Percentiles rank a stretch among this genome's conserved stretches.
Conservation (phyloP, 23 tunicate species). For the Clavelina lepadiformis region DNA sequence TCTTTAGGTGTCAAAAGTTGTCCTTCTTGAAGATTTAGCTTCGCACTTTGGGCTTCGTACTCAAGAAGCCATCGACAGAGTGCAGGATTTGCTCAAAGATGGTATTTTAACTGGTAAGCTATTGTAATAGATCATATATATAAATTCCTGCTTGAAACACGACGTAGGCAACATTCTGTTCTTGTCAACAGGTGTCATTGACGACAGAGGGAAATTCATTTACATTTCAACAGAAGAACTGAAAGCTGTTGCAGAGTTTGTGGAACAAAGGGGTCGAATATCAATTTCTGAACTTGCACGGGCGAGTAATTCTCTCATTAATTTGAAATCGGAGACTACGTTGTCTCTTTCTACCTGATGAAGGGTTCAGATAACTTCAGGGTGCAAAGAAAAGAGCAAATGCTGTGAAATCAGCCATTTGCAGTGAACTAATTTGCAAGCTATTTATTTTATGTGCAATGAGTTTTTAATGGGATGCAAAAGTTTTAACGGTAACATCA, state of each 20-base stretch:
- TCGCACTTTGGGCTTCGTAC: constrained; percentile 88
- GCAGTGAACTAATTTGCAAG: too few relatives aligned
- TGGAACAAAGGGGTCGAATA: constrained; percentile 61
- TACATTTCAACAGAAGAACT: constrained; percentile 80
- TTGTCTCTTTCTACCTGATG: constrained; percentile 11
- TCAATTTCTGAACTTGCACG: constrained; percentile 74
- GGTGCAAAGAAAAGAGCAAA: too few relatives aligned
- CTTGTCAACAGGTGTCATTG: constrained; percentile 66
- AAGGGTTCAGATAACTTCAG: too few relatives aligned
- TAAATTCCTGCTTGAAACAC: not conserved
- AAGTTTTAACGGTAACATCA: too few relatives aligned
- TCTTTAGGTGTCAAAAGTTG: constrained; percentile 73
- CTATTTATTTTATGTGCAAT: too few relatives aligned
- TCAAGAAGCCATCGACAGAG: constrained; percentile 83
- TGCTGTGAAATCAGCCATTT: too few relatives aligned
- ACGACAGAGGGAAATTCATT: constrained; percentile 90
- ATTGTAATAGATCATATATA: not conserved
- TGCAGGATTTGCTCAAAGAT: constrained; percentile 58
- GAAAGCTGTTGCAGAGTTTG: constrained; percentile 69
- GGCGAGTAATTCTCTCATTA: constrained; percentile 71
- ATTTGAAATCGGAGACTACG: constrained; percentile 42
- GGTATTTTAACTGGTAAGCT: constrained; percentile 62
- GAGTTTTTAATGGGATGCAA: too few relatives aligned
- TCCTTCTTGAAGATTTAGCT: constrained; percentile 84
- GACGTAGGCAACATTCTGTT: not conserved